Base-by-base conservation (phyloP, 1,140 invertebrate genomes). In the Metopolophium dirhodum region DNA sequence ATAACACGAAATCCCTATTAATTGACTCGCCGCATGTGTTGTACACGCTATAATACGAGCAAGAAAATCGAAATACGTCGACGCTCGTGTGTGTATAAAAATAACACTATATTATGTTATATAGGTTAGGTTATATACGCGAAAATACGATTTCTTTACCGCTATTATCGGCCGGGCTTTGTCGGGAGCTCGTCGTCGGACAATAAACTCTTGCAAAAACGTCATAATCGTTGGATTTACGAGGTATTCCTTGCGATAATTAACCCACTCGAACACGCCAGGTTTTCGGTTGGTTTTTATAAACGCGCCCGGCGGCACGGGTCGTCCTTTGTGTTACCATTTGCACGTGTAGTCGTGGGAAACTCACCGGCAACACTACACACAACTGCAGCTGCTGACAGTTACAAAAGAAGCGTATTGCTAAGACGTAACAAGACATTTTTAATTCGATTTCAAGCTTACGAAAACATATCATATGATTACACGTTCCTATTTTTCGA, bases 341-440 rank as follows among this genome's bases (percentile, higher is more conserved):
- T 26, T 37, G 90, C 68, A 82, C 90, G 61, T 91, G 90, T 47
- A 45, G 82, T 82, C 90, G 90, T 91, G 90, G 68, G 61, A 91
- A 91, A 91, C 30, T 41, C 57, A 7, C 57, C 30, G 87, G 18
- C 87, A 35, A 22, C 14, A 1, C 26, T 6, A 35, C 18, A 77
- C 61, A 77, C 9, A n/a, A 41, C 87, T 54, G 87, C 47, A 51
- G 47, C 49, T 51, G 37, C 23, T 41, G 37, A 26, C 30, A n/a
- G n/a, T 77, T 77, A 77, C 61, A 77, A 77, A 77, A 77, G 6
- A 77, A n/a, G n/a, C 14, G 61, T 41, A 41, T n/a, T 77, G n/a
- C 61, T 30, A 77, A 77, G 61, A 77, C 61, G 61, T n/a, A n/a
- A n/a, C 11, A 14, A n/a, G 61, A 68, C 61, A 14, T 68, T 4